Percentiles rank a stretch among this genome's conserved stretches.
These are phyloP conservation scores for Hyles vespertilio DNA, from an alignment of 1,140 invertebrate species.

Conservation along the genomic window DNA sequence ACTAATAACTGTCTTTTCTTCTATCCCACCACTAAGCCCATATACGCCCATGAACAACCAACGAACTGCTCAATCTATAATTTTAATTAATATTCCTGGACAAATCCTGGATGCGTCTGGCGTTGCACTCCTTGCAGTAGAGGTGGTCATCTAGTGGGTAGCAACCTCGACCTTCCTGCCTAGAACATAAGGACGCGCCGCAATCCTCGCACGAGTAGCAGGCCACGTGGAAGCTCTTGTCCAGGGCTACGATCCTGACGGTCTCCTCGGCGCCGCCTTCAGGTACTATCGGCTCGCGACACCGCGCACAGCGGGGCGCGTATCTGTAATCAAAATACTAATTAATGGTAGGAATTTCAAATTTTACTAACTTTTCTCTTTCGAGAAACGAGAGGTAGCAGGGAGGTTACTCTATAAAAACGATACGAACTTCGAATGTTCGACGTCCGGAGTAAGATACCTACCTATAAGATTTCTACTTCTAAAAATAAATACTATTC, in stretches of 20 bases:
- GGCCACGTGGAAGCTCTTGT: slow-evolving; percentile 96
- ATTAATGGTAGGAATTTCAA: neutral
- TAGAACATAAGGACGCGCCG: slow-evolving; percentile 91
- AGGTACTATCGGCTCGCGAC: slow-evolving; percentile 95
- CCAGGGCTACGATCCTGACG: slow-evolving; percentile 96
- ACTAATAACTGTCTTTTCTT: too few species aligned
- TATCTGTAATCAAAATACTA: slow-evolving; percentile 75
- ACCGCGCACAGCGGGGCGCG: slow-evolving; percentile 96
- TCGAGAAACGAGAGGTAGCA: too few species aligned
- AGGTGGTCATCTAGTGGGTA: slow-evolving; percentile 97
- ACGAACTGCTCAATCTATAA: neutral
- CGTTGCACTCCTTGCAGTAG: slow-evolving; percentile 97
- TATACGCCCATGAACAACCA: too few species aligned
- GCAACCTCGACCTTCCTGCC: slow-evolving; percentile 96
- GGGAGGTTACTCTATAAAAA: too few species aligned
- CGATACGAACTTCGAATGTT: too few species aligned
- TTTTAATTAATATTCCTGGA: slow-evolving; percentile 82
- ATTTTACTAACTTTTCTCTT: too few species aligned
- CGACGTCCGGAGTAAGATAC: too few species aligned
- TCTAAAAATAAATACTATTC: too few species aligned
- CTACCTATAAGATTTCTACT: too few species aligned
- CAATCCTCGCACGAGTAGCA: slow-evolving; percentile 99
- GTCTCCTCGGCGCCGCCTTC: slow-evolving; percentile 96
- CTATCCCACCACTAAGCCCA: too few species aligned
- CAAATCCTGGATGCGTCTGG: slow-evolving; percentile 89